Evolutionary conservation across 2,113 vertebrate species (phyloP).

Genomic region (Hyperopisus bebe): DNA sequence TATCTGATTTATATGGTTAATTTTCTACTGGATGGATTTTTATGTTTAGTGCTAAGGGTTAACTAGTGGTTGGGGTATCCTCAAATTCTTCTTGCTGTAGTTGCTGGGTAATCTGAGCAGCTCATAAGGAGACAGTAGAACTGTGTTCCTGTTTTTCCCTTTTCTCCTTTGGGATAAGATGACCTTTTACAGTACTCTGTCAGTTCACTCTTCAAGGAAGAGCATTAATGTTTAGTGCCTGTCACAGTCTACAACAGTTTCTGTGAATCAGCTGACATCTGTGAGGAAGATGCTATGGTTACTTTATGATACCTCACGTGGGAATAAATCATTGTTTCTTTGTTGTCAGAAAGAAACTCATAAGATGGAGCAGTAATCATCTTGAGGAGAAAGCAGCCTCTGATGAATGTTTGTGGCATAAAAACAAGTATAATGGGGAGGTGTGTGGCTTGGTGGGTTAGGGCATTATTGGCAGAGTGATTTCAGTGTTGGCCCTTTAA

Average conservation of each 20-base stretch:
- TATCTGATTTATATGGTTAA: not conserved
- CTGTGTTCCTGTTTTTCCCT: not conserved
- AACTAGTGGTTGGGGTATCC: not conserved
- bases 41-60: not conserved
- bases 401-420: not conserved
- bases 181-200: not conserved
- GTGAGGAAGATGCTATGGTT: not conserved
- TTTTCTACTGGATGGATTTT: not conserved
- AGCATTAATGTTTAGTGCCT: not conserved
- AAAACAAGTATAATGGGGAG: not conserved
- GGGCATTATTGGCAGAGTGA: not conserved
- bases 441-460: not conserved
- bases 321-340: not conserved
- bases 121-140: not conserved
- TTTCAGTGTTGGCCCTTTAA: not conserved
- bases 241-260: not conserved
- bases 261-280: not conserved
- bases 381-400: not conserved
- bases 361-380: not conserved
- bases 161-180: not conserved
- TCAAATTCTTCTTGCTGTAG: not conserved
- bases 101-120: constrained; percentile 8
- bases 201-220: not conserved
- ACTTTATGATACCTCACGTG: not conserved
- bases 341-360: not conserved